Evolutionary conservation across 2,113 vertebrate species (phyloP), one percentile per base, ranked within the genome.

Genomic region (Pomatostomus ruficeps): DNA sequence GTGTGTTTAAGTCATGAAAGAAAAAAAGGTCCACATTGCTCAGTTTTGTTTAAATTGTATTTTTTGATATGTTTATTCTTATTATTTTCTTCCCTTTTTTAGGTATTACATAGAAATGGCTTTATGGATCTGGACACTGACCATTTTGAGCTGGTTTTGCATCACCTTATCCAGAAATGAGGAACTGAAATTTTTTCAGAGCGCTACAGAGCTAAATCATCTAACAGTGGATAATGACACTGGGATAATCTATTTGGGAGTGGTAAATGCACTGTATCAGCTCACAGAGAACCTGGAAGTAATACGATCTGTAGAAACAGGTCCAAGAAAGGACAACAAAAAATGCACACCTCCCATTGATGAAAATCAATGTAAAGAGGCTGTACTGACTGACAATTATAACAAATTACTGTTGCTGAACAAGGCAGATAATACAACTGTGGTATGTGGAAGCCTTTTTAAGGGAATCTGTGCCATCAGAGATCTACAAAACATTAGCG

Each of bases 371-470:
- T 99, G 99, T 86, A 98, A 98, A 6, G 97, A 97, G 67, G 98
- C 98, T 0, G 78, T 67, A 67, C 66, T 77, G 42, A 99, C 98
- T 0, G 70, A 98, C 97, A 99, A 99, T 91, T 97, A 98, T 74
- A 99, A 99, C 98, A 99, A 99, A 96, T 97, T 99, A 35, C 97
- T 99, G 88, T 96, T 99, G 95, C 97, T 99, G 8, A 98, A 99
- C 86, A 80, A 86, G 0, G 95, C 38, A 0, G 93, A 95, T 14
- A 92, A 96, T 67, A 93, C 97, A n/a, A 96, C 99, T 91, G 98
- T 99, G 23, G 98, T 98, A 58, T 99, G 99, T 10, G 99, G 99
- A 78, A 99, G 99, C 94, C 94, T 99, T 76, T 99, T 98, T 96
- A 98, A 99, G 29, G 99, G 99, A 57, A 98, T 99, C 95, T 99